These are phyloP conservation scores for Atopsyche davidsoni DNA, from an alignment of 1,140 invertebrate genomes.

Conservation along the genomic window DNA sequence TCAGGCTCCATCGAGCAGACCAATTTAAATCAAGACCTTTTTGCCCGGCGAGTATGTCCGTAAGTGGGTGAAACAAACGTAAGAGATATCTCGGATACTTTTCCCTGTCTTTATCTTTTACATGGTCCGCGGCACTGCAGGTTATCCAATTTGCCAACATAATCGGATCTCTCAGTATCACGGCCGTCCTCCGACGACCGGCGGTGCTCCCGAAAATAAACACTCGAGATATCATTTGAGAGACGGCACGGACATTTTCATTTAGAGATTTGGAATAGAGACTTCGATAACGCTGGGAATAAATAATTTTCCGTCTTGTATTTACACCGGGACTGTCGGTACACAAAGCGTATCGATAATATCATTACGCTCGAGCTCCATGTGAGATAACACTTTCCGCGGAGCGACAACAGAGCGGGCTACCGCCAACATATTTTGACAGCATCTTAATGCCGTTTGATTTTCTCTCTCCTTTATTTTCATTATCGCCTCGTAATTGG, in stretches of 20 bases:
- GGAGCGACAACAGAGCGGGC: neutral
- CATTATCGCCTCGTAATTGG: conserved; percentile 26
- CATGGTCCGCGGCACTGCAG: conserved; percentile 43
- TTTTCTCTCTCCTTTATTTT: conserved; percentile 19
- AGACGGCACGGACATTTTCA: no score
- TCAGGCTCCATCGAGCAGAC: conserved; percentile 25
- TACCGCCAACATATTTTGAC: conserved; percentile 3
- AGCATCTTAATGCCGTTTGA: conserved; percentile 16
- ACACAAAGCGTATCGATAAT: no score
- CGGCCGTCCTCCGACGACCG: conserved; percentile 38
- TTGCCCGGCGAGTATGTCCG: conserved; percentile 5
- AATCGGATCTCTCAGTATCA: conserved; percentile 47
- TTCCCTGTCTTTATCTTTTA: conserved; percentile 7
- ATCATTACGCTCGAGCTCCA: no score
- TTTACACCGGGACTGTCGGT: no score
- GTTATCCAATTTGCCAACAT: conserved; percentile 52
- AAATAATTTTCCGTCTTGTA: no score
- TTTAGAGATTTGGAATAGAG: no score
- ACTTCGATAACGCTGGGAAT: no score
- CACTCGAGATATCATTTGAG: no score
- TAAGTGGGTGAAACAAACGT: conserved; percentile 25
- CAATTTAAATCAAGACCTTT: conserved; percentile 29
- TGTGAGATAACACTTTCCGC: no score
- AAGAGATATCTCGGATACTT: conserved; percentile 14
- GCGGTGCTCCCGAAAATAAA: no score